phyloP scores from a whole-genome alignment of 1,140 invertebrate genomes.

The Brachionus manjavacas region DNA sequence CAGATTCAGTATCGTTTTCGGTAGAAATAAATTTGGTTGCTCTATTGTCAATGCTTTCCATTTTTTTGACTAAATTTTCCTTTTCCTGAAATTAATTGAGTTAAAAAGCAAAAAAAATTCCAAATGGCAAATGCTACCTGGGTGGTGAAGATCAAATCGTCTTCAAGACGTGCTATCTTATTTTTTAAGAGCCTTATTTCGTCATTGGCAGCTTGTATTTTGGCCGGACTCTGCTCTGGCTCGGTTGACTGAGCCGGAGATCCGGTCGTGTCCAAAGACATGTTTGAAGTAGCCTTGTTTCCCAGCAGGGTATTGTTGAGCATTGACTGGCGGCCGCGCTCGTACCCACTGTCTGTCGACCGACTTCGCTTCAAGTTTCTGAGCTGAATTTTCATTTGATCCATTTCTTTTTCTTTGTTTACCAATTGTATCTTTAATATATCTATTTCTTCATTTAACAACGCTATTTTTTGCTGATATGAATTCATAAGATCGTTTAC shows the following conservation, averaged over 20 bases:
- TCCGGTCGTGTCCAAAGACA: neutral
- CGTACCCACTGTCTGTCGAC: slow-evolving; percentile 31
- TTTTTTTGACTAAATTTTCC: neutral
- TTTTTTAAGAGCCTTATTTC: slow-evolving; percentile 33
- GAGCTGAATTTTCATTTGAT: slow-evolving; percentile 29
- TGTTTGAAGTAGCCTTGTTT: neutral
- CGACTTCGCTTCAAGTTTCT: slow-evolving; percentile 42
- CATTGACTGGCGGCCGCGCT: neutral
- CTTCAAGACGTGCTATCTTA: slow-evolving; percentile 40
- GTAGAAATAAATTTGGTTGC: slow-evolving; percentile 9
- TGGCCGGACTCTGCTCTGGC: neutral
- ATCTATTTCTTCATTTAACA: slow-evolving; percentile 39
- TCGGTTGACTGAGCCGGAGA: neutral
- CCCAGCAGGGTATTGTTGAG: neutral
- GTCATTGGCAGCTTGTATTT: slow-evolving; percentile 9
- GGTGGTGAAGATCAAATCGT: slow-evolving; percentile 24
- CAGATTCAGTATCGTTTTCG: neutral
- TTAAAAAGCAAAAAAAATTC: neutral
- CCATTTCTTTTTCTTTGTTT: slow-evolving; percentile 40
- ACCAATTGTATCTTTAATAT: slow-evolving; percentile 14
- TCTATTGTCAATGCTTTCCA: slow-evolving; percentile 28
- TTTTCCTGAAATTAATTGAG: slow-evolving; percentile 31
- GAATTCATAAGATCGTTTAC: slow-evolving; percentile 42
- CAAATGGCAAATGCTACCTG: neutral
- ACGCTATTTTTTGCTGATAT: slow-evolving; percentile 42